phyloP scores from a whole-genome alignment of 2,113 vertebrate genomes.

The Emydocephalus ijimae region DNA sequence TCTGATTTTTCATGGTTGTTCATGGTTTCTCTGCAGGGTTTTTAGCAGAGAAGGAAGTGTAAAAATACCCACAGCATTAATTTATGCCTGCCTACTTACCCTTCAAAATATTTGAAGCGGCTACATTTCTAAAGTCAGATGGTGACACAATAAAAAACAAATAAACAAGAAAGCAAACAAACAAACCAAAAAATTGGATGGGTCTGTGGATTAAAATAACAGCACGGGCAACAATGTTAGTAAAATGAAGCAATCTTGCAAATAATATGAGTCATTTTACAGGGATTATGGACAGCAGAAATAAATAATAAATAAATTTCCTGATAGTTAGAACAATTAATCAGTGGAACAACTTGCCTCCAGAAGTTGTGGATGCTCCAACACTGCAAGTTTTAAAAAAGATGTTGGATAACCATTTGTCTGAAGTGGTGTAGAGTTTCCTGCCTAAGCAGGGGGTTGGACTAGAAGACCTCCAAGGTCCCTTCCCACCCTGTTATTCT shows the following conservation, averaged over 20 bases:
- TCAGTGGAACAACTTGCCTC: no score
- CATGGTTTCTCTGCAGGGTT: neutral
- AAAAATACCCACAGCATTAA: neutral
- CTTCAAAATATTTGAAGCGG: neutral
- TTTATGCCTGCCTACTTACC: neutral
- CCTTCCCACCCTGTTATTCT: no score
- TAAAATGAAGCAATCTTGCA: neutral
- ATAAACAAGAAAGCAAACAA: neutral
- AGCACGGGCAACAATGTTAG: neutral
- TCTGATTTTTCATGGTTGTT: neutral
- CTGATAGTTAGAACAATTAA: no score
- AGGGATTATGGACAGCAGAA: neutral
- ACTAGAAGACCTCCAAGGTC: no score
- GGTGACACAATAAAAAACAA: neutral
- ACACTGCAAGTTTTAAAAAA: no score
- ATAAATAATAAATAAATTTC: neutral
- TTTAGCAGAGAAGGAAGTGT: neutral
- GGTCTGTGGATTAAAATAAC: neutral
- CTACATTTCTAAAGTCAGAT: neutral
- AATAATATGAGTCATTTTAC: neutral
- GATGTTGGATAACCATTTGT: no score
- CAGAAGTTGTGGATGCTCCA: neutral
- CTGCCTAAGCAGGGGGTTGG: no score
- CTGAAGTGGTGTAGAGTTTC: no score
- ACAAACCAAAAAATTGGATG: neutral